These are phyloP conservation scores for Myotis pilosus DNA, from an alignment of 2,797 vertebrate species.

Conservation along the genomic window DNA sequence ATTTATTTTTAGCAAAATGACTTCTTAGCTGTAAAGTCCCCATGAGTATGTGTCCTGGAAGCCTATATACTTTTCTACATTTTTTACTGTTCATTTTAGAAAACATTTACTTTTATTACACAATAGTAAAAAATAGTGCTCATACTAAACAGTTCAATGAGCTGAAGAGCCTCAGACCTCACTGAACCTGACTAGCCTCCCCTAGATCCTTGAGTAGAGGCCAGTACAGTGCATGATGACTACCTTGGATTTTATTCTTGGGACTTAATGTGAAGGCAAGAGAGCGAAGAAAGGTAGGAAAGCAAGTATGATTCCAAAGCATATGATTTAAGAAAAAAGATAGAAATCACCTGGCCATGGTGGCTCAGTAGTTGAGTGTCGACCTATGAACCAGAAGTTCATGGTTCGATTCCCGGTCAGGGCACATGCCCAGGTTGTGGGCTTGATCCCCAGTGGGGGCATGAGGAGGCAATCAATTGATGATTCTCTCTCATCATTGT, in stretches of 20 bases:
- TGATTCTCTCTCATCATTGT: too few species aligned
- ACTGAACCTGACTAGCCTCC: not conserved
- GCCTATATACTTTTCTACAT: not conserved
- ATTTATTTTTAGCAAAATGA: constrained; percentile 33
- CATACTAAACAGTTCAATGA: constrained; percentile 54
- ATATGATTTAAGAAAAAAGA: constrained; percentile 20
- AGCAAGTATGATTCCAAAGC: constrained; percentile 14
- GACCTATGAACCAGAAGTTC: too few species aligned
- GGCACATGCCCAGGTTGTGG: too few species aligned
- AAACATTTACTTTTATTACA: constrained; percentile 57
- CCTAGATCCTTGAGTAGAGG: not conserved
- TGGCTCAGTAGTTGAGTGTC: too few species aligned
- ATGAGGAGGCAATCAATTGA: too few species aligned
- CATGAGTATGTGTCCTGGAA: not conserved
- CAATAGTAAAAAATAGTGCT: constrained; percentile 60
- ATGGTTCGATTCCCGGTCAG: too few species aligned
- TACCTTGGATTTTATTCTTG: constrained; percentile 47
- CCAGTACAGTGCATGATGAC: not conserved
- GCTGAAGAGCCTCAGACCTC: not conserved
- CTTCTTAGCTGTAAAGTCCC: constrained; percentile 18
- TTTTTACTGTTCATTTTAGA: constrained; percentile 51
- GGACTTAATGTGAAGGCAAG: constrained; percentile 30
- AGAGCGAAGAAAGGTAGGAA: constrained; percentile 35
- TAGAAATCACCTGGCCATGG: not conserved
- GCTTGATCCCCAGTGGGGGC: too few species aligned